Evolutionary conservation across 1,140 invertebrate species (phyloP).

Genomic region (Hylaeus anthracinus): DNA sequence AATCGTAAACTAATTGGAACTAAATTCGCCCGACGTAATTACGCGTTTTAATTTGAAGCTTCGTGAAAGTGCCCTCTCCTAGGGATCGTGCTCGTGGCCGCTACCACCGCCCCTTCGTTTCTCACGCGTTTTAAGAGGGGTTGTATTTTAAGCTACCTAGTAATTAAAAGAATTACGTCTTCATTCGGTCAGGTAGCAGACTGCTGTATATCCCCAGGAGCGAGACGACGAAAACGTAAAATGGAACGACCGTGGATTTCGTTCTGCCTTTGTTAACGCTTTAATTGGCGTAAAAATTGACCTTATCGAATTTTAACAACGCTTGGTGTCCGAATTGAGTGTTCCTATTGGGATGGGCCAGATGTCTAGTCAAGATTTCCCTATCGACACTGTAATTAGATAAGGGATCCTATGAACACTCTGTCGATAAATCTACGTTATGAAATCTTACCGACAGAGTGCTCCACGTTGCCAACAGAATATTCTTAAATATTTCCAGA

Average conservation of each 20-base stretch:
- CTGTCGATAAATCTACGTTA: no score
- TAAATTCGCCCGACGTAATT: constrained; percentile 74
- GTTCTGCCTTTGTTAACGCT: constrained; percentile 20
- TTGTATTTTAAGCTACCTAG: constrained; percentile 59
- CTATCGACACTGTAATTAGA: no score
- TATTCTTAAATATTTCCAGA: no score
- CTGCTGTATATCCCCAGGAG: not conserved
- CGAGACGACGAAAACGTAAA: constrained; percentile 14
- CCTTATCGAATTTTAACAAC: not conserved
- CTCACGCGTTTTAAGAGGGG: constrained; percentile 49
- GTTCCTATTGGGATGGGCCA: no score
- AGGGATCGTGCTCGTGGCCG: constrained; percentile 11
- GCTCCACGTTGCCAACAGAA: no score
- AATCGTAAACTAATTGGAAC: constrained; percentile 76
- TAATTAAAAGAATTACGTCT: constrained; percentile 78
- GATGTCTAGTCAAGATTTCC: no score
- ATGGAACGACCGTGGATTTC: constrained; percentile 30
- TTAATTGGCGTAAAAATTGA: constrained; percentile 29
- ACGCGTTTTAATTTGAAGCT: constrained; percentile 75
- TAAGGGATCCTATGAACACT: no score
- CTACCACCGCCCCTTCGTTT: constrained; percentile 32
- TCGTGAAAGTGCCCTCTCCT: constrained; percentile 52
- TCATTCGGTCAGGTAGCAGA: constrained; percentile 56
- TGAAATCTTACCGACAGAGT: no score
- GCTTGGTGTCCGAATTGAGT: no score